Percentiles rank a stretch among this genome's conserved stretches.
phyloP scores from a whole-genome alignment of 2,888 invertebrate genomes.

The Pseudococcus jackbeardsleyi region DNA sequence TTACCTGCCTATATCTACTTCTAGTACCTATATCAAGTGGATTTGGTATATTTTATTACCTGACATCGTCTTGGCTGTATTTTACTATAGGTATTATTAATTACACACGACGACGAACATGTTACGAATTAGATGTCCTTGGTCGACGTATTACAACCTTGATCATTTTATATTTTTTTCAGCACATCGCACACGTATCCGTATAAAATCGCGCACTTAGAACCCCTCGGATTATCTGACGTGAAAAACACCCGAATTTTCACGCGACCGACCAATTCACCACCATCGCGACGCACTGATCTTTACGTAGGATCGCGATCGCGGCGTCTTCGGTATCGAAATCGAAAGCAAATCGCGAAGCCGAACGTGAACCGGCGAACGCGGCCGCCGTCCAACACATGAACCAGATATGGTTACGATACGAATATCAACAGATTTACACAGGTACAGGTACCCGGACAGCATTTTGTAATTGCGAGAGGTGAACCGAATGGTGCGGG shows the following conservation, averaged over 20 bases:
- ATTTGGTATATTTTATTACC: conserved; percentile 20
- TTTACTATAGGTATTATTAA: conserved; percentile 8
- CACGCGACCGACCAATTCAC: neutral
- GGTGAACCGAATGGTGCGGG: conserved; percentile 17
- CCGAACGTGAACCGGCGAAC: conserved; percentile 17
- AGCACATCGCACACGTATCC: neutral
- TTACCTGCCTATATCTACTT: neutral
- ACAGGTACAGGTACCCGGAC: conserved; percentile 64
- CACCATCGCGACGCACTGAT: neutral
- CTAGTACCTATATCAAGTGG: neutral
- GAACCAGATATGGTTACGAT: conserved; percentile 65
- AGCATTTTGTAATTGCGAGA: conserved; percentile 62
- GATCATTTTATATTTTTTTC: conserved; percentile 37
- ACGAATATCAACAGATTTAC: conserved; percentile 57
- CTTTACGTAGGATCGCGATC: neutral
- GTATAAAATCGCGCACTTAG: neutral
- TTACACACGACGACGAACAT: neutral
- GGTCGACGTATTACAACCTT: conserved; percentile 43
- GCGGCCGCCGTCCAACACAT: conserved; percentile 38
- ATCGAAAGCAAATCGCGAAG: conserved; percentile 59
- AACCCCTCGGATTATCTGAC: neutral
- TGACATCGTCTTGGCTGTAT: neutral
- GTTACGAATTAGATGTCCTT: conserved; percentile 43
- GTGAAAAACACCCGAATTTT: neutral
- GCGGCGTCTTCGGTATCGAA: conserved; percentile 27